Conservation (phyloP, 1,140 invertebrate species). For the Leptinotarsa undecemlineata region DNA sequence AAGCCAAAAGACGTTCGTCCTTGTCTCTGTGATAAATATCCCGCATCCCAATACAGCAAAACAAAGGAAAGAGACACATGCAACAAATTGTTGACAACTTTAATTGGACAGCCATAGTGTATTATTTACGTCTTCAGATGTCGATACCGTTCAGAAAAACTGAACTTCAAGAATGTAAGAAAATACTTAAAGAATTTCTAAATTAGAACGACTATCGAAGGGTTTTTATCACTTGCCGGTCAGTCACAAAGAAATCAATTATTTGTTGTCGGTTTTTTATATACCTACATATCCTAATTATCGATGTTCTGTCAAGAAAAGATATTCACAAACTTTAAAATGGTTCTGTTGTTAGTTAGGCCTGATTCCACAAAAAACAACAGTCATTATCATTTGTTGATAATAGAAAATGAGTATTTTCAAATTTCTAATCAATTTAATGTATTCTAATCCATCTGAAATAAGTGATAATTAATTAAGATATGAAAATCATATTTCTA, state of each 20-base stretch:
- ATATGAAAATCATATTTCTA: too few relatives aligned
- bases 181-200: constrained; percentile 26
- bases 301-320: neutral
- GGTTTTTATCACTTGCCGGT: constrained; percentile 24
- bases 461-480: too few relatives aligned
- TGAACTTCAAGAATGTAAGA: constrained; percentile 11
- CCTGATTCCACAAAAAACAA: too few relatives aligned
- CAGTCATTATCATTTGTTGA: too few relatives aligned
- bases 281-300: neutral
- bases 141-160: constrained; percentile 14
- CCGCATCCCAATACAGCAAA: constrained; percentile 9
- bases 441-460: too few relatives aligned
- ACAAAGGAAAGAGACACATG: constrained; percentile 26
- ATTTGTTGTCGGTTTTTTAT: constrained; percentile 17
- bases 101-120: constrained; percentile 28
- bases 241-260: constrained; percentile 18
- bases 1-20: constrained; percentile 3
- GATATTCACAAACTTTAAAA: too few relatives aligned
- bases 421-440: too few relatives aligned
- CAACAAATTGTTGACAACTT: constrained; percentile 27
- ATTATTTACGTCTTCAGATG: constrained; percentile 29
- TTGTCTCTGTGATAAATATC: constrained; percentile 9
- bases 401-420: too few relatives aligned
- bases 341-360: too few relatives aligned
- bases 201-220: constrained; percentile 28